These are phyloP conservation scores for Coreoperca whiteheadi DNA, from an alignment of 2,113 vertebrate genomes.

Conservation along the genomic window DNA sequence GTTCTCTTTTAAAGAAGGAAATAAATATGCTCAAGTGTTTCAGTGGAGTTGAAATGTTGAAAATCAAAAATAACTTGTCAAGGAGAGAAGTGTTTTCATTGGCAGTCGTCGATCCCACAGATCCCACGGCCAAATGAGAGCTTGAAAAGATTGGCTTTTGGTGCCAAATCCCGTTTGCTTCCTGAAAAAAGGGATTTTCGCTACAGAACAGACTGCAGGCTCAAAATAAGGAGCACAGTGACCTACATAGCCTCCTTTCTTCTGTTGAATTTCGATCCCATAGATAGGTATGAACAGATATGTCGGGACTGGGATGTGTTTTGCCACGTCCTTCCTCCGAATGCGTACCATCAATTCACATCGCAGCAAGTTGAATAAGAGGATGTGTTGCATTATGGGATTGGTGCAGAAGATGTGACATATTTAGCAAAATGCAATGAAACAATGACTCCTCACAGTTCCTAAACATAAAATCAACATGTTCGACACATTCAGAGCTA, in stretches of 20 bases:
- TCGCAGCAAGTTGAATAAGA: background rate
- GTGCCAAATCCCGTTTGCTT: conserved; percentile 74
- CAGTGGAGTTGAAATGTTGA: conserved; percentile 62
- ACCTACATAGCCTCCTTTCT: conserved; percentile 55
- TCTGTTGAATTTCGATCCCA: conserved; percentile 19
- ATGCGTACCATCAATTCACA: background rate
- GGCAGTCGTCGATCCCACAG: conserved; percentile 66
- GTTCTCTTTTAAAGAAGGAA: conserved; percentile 45
- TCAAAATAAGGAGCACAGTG: conserved; percentile 69
- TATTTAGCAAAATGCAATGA: background rate
- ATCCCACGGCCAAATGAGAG: conserved; percentile 67
- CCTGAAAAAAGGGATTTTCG: conserved; percentile 67
- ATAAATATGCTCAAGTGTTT: conserved; percentile 73
- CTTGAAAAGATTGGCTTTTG: conserved; percentile 53
- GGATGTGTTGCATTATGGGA: background rate
- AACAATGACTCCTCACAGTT: background rate
- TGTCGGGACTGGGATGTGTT: background rate
- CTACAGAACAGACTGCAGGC: conserved; percentile 66
- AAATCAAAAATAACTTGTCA: conserved; percentile 75
- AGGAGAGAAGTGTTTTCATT: conserved; percentile 72
- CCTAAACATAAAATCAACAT: too few relatives aligned
- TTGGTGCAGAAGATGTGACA: background rate
- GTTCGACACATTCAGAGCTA: too few relatives aligned
- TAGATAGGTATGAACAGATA: conserved; percentile 14
- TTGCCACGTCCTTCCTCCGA: background rate